Evolutionary conservation across 2,113 vertebrate species (phyloP).

Genomic region (Sinocyclocheilus rhinocerous): DNA sequence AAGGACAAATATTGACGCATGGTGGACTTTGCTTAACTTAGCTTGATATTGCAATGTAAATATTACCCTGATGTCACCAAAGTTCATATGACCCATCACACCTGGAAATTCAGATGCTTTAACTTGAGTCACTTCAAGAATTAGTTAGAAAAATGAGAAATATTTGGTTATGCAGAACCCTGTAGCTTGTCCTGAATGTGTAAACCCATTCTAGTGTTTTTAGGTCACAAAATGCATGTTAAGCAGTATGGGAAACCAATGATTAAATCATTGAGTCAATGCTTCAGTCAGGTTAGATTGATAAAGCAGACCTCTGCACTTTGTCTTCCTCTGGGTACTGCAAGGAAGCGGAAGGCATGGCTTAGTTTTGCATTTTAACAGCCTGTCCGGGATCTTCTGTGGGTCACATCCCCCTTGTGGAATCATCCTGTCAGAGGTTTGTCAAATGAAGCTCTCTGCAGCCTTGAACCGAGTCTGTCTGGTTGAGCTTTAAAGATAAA

Average conservation of each 20-base stretch:
- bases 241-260: background rate
- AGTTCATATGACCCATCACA: background rate
- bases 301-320: conserved; percentile 10
- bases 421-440: background rate
- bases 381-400: background rate
- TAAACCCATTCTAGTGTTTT: background rate
- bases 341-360: background rate
- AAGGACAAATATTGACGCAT: conserved; percentile 7
- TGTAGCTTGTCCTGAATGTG: background rate
- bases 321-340: background rate
- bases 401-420: background rate
- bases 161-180: background rate
- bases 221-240: background rate
- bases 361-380: conserved; percentile 3
- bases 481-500: background rate
- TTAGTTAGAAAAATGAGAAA: background rate
- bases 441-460: background rate
- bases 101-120: background rate
- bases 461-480: background rate
- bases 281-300: conserved; percentile 6
- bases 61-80: conserved; percentile 10
- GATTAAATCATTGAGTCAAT: background rate
- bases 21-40: background rate
- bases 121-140: background rate
- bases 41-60: background rate